Conservation (phyloP, 2,797 vertebrate genomes). For the Prunella strophiata region DNA sequence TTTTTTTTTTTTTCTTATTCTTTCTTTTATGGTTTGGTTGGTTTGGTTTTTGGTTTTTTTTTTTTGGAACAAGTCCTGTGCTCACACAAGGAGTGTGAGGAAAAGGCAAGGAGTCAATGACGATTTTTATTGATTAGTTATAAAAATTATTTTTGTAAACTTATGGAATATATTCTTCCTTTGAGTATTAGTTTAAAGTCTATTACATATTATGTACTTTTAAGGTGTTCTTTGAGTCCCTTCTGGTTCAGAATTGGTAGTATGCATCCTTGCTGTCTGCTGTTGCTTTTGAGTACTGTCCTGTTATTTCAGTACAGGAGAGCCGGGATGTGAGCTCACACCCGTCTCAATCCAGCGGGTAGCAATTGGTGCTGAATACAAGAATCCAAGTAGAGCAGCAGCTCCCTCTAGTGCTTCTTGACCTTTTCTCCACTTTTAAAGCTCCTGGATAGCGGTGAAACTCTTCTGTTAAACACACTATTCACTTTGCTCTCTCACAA, state of each 20-base stretch:
- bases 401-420: constrained; percentile 78
- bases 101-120: background rate
- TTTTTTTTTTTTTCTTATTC: background rate
- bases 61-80: background rate
- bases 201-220: constrained; percentile 36
- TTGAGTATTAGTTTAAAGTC: constrained; percentile 1
- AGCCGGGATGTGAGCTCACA: constrained; percentile 15
- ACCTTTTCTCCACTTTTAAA: background rate
- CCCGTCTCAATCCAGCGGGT: constrained; percentile 16
- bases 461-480: background rate
- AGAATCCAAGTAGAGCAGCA: constrained; percentile 58
- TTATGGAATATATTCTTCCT: background rate
- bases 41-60: no score
- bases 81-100: background rate
- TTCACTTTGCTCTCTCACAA: background rate
- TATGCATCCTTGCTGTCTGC: constrained; percentile 11
- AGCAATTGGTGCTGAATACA: constrained; percentile 37
- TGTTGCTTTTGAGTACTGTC: constrained; percentile 45
- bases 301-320: constrained; percentile 28
- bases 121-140: constrained; percentile 41
- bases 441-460: background rate
- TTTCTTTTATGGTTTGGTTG: background rate
- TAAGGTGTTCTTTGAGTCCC: constrained; percentile 24
- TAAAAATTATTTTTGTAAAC: background rate
- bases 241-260: background rate